phyloP scores from a whole-genome alignment of 2,113 vertebrate species.

The Variabilichromis moorii region DNA sequence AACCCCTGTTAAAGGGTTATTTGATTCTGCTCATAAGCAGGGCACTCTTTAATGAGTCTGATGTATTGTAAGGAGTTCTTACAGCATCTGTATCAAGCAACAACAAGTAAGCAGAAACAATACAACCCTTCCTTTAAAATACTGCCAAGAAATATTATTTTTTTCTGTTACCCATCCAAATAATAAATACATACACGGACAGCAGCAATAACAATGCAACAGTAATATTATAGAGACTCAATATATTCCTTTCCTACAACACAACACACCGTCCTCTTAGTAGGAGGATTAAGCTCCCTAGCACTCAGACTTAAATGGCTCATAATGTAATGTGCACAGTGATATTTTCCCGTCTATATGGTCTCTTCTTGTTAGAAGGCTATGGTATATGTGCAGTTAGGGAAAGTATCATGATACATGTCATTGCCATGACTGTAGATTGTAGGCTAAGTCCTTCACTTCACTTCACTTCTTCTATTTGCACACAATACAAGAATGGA shows the following conservation, averaged over 20 bases:
- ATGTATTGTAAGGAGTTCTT: not conserved
- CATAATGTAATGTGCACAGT: slow-evolving; percentile 51
- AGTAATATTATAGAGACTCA: not conserved
- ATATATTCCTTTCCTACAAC: not conserved
- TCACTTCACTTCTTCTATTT: not conserved
- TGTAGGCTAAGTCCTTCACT: not conserved
- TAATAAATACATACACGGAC: not conserved
- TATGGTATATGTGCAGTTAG: not conserved
- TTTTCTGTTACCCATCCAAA: not conserved
- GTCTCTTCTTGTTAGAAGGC: slow-evolving; percentile 16
- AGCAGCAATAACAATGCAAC: not conserved
- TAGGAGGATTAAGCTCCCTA: not conserved
- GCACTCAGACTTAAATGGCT: slow-evolving; percentile 49
- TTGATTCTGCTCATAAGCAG: not conserved
- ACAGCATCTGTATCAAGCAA: not conserved
- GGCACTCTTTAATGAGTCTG: not conserved
- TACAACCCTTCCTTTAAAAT: not conserved
- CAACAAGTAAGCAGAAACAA: not conserved
- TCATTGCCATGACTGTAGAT: not conserved
- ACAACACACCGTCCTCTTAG: not conserved
- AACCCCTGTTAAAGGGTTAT: not conserved
- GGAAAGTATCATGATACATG: not conserved
- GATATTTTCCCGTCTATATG: slow-evolving; percentile 38
- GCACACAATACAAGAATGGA: not conserved
- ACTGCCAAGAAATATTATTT: not conserved